phyloP scores from a whole-genome alignment of 2,797 vertebrate species.

The Dryobates pubescens region DNA sequence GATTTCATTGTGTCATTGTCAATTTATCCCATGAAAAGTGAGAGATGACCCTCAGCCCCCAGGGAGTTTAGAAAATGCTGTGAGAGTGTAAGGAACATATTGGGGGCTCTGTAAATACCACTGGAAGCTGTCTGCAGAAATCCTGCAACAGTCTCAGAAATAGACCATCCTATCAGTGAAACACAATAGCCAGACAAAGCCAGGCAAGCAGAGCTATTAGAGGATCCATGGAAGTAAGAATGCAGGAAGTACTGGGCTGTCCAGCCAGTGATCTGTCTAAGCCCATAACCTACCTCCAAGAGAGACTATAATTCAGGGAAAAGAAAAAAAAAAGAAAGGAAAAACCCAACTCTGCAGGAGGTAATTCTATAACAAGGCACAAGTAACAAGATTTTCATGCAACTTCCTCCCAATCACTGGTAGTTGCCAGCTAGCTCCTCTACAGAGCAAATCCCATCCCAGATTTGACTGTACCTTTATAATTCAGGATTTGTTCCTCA shows the following conservation, averaged over 20 bases:
- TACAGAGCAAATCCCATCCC: neutral
- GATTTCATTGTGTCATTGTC: constrained; percentile 44
- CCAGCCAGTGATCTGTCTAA: constrained; percentile 28
- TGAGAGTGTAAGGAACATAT: neutral
- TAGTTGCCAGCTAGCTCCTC: constrained; percentile 1
- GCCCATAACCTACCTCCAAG: constrained; percentile 25
- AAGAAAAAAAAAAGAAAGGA: neutral
- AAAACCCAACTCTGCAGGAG: neutral
- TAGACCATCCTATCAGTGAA: neutral
- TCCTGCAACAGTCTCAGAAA: neutral
- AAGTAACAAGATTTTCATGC: constrained; percentile 45
- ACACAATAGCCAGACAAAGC: constrained; percentile 16
- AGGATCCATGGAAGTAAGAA: neutral
- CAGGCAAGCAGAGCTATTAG: neutral
- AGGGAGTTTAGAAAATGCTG: neutral
- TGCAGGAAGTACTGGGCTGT: constrained; percentile 26
- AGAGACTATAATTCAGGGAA: constrained; percentile 33
- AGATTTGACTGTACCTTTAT: constrained; percentile 4
- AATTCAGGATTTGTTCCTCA: constrained; percentile 10
- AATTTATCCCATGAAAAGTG: constrained; percentile 31
- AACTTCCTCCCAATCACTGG: neutral
- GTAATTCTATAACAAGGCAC: constrained; percentile 46
- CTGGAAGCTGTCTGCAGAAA: constrained; percentile 18
- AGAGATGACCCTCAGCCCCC: constrained; percentile 2
- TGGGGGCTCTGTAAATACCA: neutral